Evolutionary conservation across 1,140 invertebrate species (phyloP), one percentile per base, ranked within the genome.

Genomic region (Wasmannia auropunctata): DNA sequence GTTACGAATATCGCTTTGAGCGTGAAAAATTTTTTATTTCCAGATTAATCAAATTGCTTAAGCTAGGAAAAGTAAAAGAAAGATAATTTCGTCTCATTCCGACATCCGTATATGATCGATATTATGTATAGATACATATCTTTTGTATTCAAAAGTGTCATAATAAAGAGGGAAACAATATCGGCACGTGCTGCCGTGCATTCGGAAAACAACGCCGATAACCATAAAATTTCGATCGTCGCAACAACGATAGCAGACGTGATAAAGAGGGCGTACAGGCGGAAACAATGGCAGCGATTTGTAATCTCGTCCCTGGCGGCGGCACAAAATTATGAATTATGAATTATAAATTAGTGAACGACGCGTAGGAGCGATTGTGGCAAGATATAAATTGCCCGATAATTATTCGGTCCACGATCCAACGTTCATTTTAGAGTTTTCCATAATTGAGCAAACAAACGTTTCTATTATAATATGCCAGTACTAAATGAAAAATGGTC

Each of bases 331-430:
- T 87, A 91, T 91, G 88, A 91, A 91, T 91, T 90, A 90, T 91
- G 86, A 91, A 91, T 91, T 88, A 91, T 91, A 91, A 91, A 91
- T 91, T 90, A 91, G 74, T 60, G 25, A 63, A 79, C 40, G 80
- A 51, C 75, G 74, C 54, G 37, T 37, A 54, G 19, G 51, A 83
- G 65, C 65, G 60, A 79, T 63, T 79, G 76, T 76, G 56, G 76
- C 83, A 65, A 54, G 75, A 88, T 89, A 91, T 91, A 91, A 91
- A 91, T 91, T 91, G 85, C 86, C 85, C 70, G 87, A 91, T 91
- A 89, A 91, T 90, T 91, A 91, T 89, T 91, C 67, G 67, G 40
- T 34, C 37, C 60, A 16, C 46, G 75, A 34, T 58, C 28, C 79
- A 31, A 60, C 76, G 63, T 86, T 81, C 63, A 75, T 80, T 86